Percentiles rank a stretch among this genome's conserved stretches.
These are phyloP conservation scores for Tridacna gigas DNA, from an alignment of 2,888 invertebrate genomes.

Conservation along the genomic window DNA sequence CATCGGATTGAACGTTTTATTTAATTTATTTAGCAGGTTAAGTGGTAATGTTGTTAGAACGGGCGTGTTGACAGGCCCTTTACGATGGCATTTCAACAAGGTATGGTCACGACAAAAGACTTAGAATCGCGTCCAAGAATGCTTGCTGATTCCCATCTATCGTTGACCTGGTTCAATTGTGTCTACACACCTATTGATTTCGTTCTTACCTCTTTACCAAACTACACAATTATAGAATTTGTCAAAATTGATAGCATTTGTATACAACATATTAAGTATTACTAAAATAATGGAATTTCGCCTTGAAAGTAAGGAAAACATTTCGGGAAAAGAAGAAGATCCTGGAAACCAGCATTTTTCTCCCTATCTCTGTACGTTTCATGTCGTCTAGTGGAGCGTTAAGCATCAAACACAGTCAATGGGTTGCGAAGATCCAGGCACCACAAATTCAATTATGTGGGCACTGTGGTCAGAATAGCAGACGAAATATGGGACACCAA, in stretches of 20 bases:
- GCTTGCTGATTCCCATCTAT: background rate
- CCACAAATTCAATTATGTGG: too few species aligned
- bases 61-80: conserved; percentile 12
- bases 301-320: too few species aligned
- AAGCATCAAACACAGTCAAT: background rate
- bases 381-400: too few species aligned
- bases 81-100: background rate
- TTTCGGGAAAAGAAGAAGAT: too few species aligned
- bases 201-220: background rate
- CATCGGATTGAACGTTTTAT: too few species aligned
- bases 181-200: background rate
- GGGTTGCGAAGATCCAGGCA: background rate
- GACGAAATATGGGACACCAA: too few species aligned
- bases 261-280: too few species aligned
- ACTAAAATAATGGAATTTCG: too few species aligned
- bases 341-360: background rate
- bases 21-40: too few species aligned
- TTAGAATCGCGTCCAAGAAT: background rate
- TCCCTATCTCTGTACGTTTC: too few species aligned
- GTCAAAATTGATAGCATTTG: background rate
- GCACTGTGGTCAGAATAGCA: too few species aligned
- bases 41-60: background rate
- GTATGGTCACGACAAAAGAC: background rate
- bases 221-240: background rate
- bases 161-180: background rate